Conservation (phyloP, 2,888 invertebrate species). For the Drosophila ustulata region DNA sequence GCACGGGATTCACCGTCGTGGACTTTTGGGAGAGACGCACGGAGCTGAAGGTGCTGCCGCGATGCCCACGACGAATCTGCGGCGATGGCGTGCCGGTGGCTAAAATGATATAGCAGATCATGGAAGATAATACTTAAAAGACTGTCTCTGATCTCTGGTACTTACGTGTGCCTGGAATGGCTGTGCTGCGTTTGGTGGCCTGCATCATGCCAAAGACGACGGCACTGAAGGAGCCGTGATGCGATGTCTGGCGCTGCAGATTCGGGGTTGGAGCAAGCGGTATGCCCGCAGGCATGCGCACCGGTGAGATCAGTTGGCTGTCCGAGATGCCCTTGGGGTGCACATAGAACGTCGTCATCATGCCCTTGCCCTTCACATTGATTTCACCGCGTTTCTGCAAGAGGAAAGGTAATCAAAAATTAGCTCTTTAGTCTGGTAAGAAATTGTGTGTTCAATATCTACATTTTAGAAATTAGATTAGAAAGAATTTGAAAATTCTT, state of each 20-base stretch:
- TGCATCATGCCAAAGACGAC: conserved; percentile 96
- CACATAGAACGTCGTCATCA: conserved; percentile 98
- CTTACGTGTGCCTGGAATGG: conserved; percentile 84
- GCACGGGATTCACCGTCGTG: conserved; percentile 85
- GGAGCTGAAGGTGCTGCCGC: conserved; percentile 86
- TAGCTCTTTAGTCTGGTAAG: no score
- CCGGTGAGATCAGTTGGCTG: conserved; percentile 83
- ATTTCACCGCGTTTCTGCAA: conserved; percentile 93
- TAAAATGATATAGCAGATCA: conserved; percentile 31
- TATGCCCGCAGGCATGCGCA: conserved; percentile 82
- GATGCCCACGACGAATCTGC: conserved; percentile 84
- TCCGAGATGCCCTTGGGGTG: conserved; percentile 86
- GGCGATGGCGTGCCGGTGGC: conserved; percentile 85
- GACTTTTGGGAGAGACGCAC: conserved; percentile 86
- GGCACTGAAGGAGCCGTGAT: conserved; percentile 92
- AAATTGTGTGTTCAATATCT: no score
- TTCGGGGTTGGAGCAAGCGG: conserved; percentile 87
- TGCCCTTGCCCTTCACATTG: conserved; percentile 97
- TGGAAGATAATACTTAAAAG: background rate
- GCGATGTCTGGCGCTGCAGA: conserved; percentile 89
- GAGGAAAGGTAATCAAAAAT: background rate
- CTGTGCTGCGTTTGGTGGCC: conserved; percentile 86
- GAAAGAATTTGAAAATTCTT: no score
- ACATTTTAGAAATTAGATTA: no score
- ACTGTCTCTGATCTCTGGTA: background rate